These are phyloP conservation scores for Limenitis camilla DNA, from an alignment of 2,888 invertebrate genomes.

Conservation along the genomic window DNA sequence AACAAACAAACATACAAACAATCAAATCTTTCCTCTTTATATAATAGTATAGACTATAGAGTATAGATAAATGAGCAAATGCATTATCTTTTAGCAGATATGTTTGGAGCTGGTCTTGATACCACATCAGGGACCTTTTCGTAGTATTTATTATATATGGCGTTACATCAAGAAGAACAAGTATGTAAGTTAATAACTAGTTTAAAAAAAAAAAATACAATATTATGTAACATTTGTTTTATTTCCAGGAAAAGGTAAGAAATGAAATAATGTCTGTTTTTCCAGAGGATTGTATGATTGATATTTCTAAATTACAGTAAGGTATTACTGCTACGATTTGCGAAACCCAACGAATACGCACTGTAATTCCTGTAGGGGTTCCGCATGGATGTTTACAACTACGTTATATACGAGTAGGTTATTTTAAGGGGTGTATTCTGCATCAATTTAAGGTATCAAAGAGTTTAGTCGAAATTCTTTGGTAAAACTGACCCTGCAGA, in stretches of 20 bases:
- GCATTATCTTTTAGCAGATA: constrained; percentile 83
- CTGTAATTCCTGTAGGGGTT: constrained; percentile 87
- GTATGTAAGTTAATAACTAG: constrained; percentile 39
- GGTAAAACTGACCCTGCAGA: too few species aligned
- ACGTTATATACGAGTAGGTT: too few species aligned
- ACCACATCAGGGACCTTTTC: constrained; percentile 85
- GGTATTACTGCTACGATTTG: constrained; percentile 83
- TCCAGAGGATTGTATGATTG: constrained; percentile 72
- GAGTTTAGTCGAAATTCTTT: too few species aligned
- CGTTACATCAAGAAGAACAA: constrained; percentile 78
- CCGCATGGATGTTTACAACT: constrained; percentile 82
- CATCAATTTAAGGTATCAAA: too few species aligned
- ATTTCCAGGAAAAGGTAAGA: constrained; percentile 70
- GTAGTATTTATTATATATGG: constrained; percentile 88
- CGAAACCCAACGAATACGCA: constrained; percentile 85
- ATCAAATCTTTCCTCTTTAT: too few species aligned
- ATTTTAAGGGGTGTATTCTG: too few species aligned
- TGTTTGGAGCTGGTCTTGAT: constrained; percentile 90
- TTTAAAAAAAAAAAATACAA: not conserved
- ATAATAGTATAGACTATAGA: too few species aligned
- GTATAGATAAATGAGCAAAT: constrained; percentile 83
- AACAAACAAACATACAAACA: too few species aligned
- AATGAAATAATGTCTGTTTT: constrained; percentile 68
- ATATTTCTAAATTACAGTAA: constrained; percentile 72
- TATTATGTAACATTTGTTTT: not conserved